A percentile compares a stretch with the other conserved stretches of the same genome.
phyloP scores from a whole-genome alignment of 2,113 vertebrate genomes.

The Pelmatolapia mariae region DNA sequence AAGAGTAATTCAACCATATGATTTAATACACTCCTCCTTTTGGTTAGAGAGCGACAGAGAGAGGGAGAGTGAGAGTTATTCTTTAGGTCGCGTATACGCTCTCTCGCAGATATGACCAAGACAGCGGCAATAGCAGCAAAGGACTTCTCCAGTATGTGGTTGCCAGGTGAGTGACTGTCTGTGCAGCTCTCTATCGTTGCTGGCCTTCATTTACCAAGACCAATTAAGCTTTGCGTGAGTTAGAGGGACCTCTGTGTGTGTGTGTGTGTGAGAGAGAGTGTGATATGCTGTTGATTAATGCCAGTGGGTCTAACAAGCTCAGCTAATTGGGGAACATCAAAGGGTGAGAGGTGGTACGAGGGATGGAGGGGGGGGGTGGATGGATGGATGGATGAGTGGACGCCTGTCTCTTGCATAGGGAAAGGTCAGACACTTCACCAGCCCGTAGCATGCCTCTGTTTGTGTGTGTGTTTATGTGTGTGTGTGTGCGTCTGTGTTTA shows the following conservation, averaged over 20 bases:
- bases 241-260: slow-evolving; percentile 1
- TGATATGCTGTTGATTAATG: slow-evolving; percentile 53
- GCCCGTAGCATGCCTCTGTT: neutral
- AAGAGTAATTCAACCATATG: slow-evolving; percentile 52
- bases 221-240: slow-evolving; percentile 54
- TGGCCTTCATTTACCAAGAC: slow-evolving; percentile 39
- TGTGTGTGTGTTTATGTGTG: neutral
- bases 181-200: slow-evolving; percentile 34
- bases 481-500: neutral
- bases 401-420: slow-evolving; percentile 33
- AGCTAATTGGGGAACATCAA: slow-evolving; percentile 64
- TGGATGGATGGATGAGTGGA: slow-evolving; percentile 26
- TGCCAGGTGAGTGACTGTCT: slow-evolving; percentile 73
- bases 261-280: neutral
- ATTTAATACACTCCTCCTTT: slow-evolving; percentile 57
- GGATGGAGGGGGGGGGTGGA: slow-evolving; percentile 11
- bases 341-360: slow-evolving; percentile 28
- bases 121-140: slow-evolving; percentile 66
- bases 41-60: slow-evolving; percentile 5
- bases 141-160: slow-evolving; percentile 75
- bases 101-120: slow-evolving; percentile 66
- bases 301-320: slow-evolving; percentile 50
- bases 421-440: slow-evolving; percentile 62
- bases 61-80: slow-evolving; percentile 40
- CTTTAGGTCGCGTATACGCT: slow-evolving; percentile 32